Evolutionary conservation across 2,888 invertebrate species (phyloP).

Genomic region (Hoplodrina ambigua): DNA sequence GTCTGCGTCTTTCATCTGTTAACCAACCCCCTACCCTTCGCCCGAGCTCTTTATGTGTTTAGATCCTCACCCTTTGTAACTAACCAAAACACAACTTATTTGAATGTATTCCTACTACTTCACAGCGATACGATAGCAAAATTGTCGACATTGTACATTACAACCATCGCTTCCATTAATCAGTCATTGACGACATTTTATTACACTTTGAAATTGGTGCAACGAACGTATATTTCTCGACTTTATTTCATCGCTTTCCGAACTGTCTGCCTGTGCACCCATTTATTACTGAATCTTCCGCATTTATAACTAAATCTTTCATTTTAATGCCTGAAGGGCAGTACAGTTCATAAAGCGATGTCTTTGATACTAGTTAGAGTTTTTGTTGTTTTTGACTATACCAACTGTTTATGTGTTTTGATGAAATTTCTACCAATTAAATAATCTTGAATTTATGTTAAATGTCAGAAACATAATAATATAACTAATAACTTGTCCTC

Average conservation of each 20-base stretch:
- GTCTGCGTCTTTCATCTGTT: slow-evolving; percentile 96
- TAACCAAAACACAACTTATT: slow-evolving; percentile 88
- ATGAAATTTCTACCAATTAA: slow-evolving; percentile 24
- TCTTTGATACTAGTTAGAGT: slow-evolving; percentile 18
- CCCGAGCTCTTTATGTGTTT: slow-evolving; percentile 90
- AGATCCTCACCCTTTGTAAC: slow-evolving; percentile 89
- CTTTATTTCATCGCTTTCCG: slow-evolving; percentile 60
- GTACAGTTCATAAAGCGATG: slow-evolving; percentile 62
- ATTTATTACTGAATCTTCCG: slow-evolving; percentile 46
- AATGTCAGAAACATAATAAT: slow-evolving; percentile 30
- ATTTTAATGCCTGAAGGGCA: slow-evolving; percentile 57
- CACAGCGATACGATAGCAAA: slow-evolving; percentile 83
- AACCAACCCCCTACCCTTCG: slow-evolving; percentile 90
- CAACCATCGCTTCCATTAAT: slow-evolving; percentile 87
- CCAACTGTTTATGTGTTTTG: slow-evolving; percentile 39
- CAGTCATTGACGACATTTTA: slow-evolving; percentile 78
- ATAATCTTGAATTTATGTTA: slow-evolving; percentile 42
- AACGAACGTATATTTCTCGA: slow-evolving; percentile 70
- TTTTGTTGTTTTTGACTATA: slow-evolving; percentile 49
- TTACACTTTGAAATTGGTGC: slow-evolving; percentile 87
- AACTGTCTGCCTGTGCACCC: slow-evolving; percentile 54
- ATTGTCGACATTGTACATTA: slow-evolving; percentile 88
- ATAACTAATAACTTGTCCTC: slow-evolving; percentile 51
- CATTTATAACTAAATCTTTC: slow-evolving; percentile 50
- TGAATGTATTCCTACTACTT: slow-evolving; percentile 86